Percentiles rank a stretch among this genome's conserved stretches.
Evolutionary conservation across 2,113 vertebrate genomes (phyloP).

Genomic region (Psettodes erumei): DNA sequence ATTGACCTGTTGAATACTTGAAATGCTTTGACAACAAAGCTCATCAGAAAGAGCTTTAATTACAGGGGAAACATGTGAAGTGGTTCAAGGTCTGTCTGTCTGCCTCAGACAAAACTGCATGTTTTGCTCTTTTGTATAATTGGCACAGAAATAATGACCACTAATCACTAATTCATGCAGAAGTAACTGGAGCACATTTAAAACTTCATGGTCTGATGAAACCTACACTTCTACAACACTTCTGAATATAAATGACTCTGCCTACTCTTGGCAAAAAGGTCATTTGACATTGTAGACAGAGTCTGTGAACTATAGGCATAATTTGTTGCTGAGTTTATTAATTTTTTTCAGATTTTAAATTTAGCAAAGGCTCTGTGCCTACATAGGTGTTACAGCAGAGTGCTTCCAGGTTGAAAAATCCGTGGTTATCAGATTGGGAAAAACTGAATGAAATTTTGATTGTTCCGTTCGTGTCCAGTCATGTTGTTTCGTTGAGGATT

Average conservation of each 20-base stretch:
- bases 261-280: too few species aligned
- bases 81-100: background rate
- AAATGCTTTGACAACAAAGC: background rate
- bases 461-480: conserved; percentile 22
- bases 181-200: background rate
- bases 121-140: background rate
- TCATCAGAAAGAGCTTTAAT: conserved; percentile 11
- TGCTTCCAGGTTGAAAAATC: background rate
- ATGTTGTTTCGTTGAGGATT: conserved; percentile 20
- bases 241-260: background rate
- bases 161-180: conserved; percentile 12
- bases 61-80: background rate
- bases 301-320: too few species aligned
- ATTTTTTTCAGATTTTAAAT: background rate
- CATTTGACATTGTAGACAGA: too few species aligned
- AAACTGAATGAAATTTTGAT: conserved; percentile 20
- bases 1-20: background rate
- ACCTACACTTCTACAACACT: too few species aligned
- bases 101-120: background rate
- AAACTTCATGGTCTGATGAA: too few species aligned
- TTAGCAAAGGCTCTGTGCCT: background rate
- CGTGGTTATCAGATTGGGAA: background rate
- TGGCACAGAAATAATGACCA: background rate
- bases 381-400: background rate
- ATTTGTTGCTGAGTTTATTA: too few species aligned